Percentiles rank a stretch among this genome's conserved stretches.
Conservation (phyloP, 2,888 invertebrate genomes). For the Adela reaumurella region DNA sequence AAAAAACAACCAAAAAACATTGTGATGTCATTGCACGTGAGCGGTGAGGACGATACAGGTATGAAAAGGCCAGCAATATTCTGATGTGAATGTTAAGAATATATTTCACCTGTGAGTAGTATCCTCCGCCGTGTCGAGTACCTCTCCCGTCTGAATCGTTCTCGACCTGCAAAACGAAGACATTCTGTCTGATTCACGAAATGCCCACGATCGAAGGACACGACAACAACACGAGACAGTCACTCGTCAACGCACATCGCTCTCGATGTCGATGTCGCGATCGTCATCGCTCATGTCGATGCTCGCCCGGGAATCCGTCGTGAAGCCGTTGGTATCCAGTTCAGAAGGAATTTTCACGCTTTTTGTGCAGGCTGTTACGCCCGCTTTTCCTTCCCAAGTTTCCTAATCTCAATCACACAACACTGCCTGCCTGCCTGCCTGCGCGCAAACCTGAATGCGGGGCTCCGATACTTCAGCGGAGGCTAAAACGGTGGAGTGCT, state of each 20-base stretch:
- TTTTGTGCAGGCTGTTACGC: too few species aligned
- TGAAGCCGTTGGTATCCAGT: neutral
- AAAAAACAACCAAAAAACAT: neutral
- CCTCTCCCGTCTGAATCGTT: constrained; percentile 72
- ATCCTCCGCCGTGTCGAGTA: constrained; percentile 64
- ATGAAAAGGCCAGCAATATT: too few species aligned
- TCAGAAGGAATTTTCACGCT: neutral
- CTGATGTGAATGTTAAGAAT: constrained; percentile 9
- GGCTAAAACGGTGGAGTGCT: too few species aligned
- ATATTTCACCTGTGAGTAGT: constrained; percentile 81
- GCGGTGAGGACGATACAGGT: neutral
- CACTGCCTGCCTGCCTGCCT: too few species aligned
- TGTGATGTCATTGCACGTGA: neutral
- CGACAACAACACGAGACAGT: constrained; percentile 5
- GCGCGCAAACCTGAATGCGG: too few species aligned
- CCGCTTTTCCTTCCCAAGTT: too few species aligned
- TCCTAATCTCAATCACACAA: too few species aligned
- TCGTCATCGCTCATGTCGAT: constrained; percentile 89
- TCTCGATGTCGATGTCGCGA: constrained; percentile 91
- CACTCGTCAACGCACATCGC: constrained; percentile 72
- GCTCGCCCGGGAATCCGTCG: constrained; percentile 13
- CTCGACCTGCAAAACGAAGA: constrained; percentile 70
- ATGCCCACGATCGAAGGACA: constrained; percentile 13
- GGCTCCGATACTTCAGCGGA: too few species aligned
- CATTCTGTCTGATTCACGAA: too few species aligned